Evolutionary conservation across 2,797 vertebrate species (phyloP).

Genomic region (Sebastes hopkinsi): DNA sequence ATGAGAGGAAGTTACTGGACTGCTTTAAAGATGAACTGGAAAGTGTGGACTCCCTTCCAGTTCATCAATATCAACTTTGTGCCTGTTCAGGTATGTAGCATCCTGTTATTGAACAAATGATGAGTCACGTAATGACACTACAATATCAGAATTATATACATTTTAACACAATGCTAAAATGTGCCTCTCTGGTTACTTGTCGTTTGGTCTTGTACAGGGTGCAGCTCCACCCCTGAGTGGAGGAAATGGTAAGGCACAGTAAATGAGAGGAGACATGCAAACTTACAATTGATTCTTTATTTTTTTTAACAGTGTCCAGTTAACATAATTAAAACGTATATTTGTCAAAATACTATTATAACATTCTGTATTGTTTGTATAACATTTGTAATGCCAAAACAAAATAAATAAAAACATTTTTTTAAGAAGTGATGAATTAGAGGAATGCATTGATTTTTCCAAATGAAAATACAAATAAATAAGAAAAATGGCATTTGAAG

Average conservation of each 20-base stretch:
- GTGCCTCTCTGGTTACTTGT: neutral
- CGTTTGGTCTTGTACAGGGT: neutral
- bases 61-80: constrained; percentile 90
- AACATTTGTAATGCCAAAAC: neutral
- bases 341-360: neutral
- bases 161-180: neutral
- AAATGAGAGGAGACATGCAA: neutral
- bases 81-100: constrained; percentile 84
- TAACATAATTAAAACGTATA: neutral
- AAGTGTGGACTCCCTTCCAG: constrained; percentile 90
- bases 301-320: neutral
- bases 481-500: rapidly evolving
- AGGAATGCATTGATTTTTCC: neutral
- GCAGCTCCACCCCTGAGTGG: neutral
- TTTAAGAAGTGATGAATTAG: rapidly evolving
- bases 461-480: constrained; percentile 3
- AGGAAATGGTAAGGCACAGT: neutral
- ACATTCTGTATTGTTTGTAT: rapidly evolving
- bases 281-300: neutral
- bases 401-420: neutral
- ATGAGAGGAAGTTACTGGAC: constrained; percentile 85
- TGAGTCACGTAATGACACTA: neutral
- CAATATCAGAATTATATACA: neutral
- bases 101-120: neutral
- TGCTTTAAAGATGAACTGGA: constrained; percentile 91